Conservation (phyloP, 2,797 vertebrate species). For the Tarsius wallacei region DNA sequence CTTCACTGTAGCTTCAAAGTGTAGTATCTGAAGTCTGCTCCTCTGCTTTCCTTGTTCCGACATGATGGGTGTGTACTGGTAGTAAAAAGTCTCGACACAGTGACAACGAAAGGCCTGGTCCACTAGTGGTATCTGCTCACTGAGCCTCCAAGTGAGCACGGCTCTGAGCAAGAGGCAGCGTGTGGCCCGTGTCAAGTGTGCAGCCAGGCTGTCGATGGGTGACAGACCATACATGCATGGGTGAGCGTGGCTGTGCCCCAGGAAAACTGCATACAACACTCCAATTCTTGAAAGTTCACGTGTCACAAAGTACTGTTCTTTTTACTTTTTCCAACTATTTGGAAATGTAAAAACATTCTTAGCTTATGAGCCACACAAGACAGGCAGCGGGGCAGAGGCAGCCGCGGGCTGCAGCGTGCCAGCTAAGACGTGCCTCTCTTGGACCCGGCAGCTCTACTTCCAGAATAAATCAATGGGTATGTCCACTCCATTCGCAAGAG, state of each 20-base stretch:
- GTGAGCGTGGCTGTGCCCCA: no score
- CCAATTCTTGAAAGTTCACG: background rate
- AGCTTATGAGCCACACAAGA: background rate
- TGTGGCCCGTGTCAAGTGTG: no score
- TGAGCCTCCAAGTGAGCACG: no score
- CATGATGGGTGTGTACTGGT: accelerated
- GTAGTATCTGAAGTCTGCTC: no score
- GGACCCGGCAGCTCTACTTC: background rate
- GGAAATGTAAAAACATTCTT: background rate
- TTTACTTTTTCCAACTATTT: background rate
- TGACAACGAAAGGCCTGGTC: background rate
- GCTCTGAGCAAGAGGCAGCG: no score
- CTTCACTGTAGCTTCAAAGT: background rate
- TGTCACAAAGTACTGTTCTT: background rate
- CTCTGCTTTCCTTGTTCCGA: background rate
- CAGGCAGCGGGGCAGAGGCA: background rate
- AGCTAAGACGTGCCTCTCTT: no score
- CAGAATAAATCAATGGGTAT: background rate
- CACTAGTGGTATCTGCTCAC: no score
- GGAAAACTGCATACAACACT: background rate
- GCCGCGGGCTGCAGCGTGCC: background rate
- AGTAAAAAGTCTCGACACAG: no score
- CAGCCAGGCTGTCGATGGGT: no score
- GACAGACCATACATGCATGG: no score
- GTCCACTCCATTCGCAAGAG: no score